Conservation (phyloP, 2,797 vertebrate species). For the Meda fulgida region DNA sequence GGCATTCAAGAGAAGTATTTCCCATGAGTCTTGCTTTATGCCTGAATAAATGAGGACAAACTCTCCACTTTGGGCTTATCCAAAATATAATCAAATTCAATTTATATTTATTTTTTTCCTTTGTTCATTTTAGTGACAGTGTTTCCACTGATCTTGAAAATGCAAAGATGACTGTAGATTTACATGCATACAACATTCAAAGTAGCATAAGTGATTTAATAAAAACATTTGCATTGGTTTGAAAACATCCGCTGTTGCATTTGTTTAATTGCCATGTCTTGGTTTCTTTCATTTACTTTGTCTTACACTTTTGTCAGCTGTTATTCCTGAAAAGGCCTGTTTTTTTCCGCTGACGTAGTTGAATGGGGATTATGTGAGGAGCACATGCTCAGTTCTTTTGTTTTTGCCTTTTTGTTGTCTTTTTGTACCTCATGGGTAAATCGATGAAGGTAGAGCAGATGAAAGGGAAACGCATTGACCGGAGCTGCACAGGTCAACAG, state of each 20-base stretch:
- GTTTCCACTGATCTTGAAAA: neutral
- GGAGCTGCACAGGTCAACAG: slow-evolving; percentile 65
- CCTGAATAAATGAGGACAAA: slow-evolving; percentile 63
- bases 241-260: neutral
- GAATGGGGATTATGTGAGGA: slow-evolving; percentile 69
- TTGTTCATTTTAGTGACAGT: neutral
- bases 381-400: slow-evolving; percentile 67
- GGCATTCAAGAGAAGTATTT: neutral
- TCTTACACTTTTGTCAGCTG: slow-evolving; percentile 27
- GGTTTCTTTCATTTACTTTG: slow-evolving; percentile 9
- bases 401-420: slow-evolving; percentile 69
- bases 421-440: slow-evolving; percentile 68
- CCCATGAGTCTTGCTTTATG: slow-evolving; percentile 37
- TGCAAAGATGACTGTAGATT: neutral
- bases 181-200: neutral
- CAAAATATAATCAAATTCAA: neutral
- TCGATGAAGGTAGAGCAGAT: slow-evolving; percentile 70
- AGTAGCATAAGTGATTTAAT: neutral
- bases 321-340: slow-evolving; percentile 44
- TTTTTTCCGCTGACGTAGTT: slow-evolving; percentile 73
- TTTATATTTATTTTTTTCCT: neutral
- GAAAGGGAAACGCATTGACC: slow-evolving; percentile 72
- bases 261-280: neutral
- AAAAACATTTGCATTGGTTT: neutral
- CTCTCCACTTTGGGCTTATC: slow-evolving; percentile 59